Percentiles rank a stretch among this genome's conserved stretches.
phyloP scores from a whole-genome alignment of 2,113 vertebrate genomes.

The Nibea albiflora region DNA sequence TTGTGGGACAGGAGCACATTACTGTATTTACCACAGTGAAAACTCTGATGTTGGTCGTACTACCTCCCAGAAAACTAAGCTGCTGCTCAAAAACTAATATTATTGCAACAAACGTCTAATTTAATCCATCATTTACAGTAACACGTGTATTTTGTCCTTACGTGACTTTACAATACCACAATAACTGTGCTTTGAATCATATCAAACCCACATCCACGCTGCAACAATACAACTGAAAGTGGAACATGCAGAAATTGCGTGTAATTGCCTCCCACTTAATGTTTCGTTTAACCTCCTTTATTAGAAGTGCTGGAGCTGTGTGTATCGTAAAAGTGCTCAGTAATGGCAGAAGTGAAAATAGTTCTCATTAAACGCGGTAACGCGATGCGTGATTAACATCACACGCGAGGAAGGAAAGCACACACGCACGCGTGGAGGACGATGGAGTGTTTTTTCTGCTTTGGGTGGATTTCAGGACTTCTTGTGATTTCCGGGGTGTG shows the following conservation, averaged over 20 bases:
- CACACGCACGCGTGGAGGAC: neutral
- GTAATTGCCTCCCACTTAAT: conserved; percentile 2
- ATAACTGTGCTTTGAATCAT: neutral
- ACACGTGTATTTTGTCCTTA: neutral
- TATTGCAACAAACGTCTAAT: neutral
- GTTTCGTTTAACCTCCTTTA: neutral
- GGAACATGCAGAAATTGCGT: neutral
- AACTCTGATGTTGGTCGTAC: neutral
- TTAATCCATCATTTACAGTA: conserved; percentile 28
- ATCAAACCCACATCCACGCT: neutral
- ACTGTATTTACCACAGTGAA: neutral
- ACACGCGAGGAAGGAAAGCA: neutral
- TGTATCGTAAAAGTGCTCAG: conserved; percentile 1
- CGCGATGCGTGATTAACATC: conserved; percentile 38
- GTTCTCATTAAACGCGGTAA: conserved; percentile 40
- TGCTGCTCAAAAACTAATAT: conserved; percentile 14
- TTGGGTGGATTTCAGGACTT: conserved; percentile 14
- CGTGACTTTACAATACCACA: conserved; percentile 15
- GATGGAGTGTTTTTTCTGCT: conserved; percentile 23
- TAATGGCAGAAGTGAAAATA: conserved; percentile 29
- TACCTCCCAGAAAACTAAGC: conserved; percentile 22
- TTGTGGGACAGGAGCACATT: conserved; percentile 9
- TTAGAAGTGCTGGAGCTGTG: neutral
- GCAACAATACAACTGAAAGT: conserved; percentile 23
- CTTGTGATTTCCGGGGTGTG: conserved; percentile 18